Evolutionary conservation across 2,888 invertebrate genomes (phyloP), one percentile per base, ranked within the genome.

Genomic region (Prostheceraeus crozeri): DNA sequence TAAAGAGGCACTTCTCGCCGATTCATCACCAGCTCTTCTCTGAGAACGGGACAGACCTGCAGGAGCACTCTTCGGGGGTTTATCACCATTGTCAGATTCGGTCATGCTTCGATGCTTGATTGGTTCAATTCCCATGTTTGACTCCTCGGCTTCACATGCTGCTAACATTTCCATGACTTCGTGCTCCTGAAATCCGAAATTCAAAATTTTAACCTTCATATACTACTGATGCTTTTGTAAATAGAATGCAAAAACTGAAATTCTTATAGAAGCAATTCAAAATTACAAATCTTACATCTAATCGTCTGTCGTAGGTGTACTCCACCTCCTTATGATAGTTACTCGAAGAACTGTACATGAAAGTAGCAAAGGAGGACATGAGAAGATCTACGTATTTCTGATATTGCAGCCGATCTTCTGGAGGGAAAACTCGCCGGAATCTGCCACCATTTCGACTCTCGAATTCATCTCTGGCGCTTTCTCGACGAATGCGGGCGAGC

Each of bases 401-500:
- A 52, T 71, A 70, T 10, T 68, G 62, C 2, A 65, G 66, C 55
- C 67, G 69, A 63, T 74, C 74, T 27, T 75, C 73, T 14, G 71
- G 68, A 10, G 76, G 76, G 62, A 76, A 76, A 25, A 76, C 72
- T 57, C 73, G 68, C 19, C 69, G 67, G 66, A 73, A 76, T 16
- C 69, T 64, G 1, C 73, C 73, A 48, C 69, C 67, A 66, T 75
- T 71, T 36, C 71, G 62, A 58, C 72, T 73, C 62, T 76, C 76
- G 64, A 66, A 75, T 30, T 73, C 73, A 59, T 75, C 75, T 31
- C 71, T 60, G 2, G 66, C 55, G 2, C 70, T 68, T 33, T 72
- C 71, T 58, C 68, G 70, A 60, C 70, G 66, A 2, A 76, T 65
- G 45, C 70, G 63, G n/a, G 64, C 58, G 55, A 76, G 61, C 35